Evolutionary conservation across 2,888 invertebrate species (phyloP).

Genomic region (Calameuta pallipes): DNA sequence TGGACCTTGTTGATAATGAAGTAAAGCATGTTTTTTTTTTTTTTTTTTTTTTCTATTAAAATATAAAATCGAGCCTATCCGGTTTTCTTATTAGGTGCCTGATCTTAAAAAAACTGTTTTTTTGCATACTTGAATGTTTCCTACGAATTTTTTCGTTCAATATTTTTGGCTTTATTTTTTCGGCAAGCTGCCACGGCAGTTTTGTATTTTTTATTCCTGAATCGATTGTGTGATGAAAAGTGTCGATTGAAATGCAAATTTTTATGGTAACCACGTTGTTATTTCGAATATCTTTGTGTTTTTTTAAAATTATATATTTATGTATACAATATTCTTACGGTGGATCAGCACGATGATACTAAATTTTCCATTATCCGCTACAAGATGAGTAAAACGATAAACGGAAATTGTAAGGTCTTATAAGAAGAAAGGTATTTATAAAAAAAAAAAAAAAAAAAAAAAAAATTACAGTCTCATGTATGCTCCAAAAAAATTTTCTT

Average conservation of each 20-base stretch:
- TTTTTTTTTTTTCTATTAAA: background rate
- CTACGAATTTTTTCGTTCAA: background rate
- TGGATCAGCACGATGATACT: background rate
- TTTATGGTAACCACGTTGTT: background rate
- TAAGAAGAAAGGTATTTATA: background rate
- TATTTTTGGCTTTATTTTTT: background rate
- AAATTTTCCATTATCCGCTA: background rate
- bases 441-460: background rate
- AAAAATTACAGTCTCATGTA: background rate
- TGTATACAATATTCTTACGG: background rate
- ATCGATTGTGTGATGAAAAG: background rate
- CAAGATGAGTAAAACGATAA: background rate
- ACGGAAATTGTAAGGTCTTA: background rate
- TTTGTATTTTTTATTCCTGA: background rate
- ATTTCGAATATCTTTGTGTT: background rate
- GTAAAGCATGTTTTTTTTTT: background rate
- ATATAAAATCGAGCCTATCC: background rate
- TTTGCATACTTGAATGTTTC: background rate
- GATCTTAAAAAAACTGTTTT: background rate
- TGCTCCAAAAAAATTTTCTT: background rate
- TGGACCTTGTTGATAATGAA: background rate
- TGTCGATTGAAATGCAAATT: background rate
- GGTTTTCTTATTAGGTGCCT: background rate
- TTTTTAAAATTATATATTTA: background rate
- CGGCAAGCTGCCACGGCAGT: background rate